Evolutionary conservation across 2,113 vertebrate species (phyloP).

Genomic region (Leucosticte australis): DNA sequence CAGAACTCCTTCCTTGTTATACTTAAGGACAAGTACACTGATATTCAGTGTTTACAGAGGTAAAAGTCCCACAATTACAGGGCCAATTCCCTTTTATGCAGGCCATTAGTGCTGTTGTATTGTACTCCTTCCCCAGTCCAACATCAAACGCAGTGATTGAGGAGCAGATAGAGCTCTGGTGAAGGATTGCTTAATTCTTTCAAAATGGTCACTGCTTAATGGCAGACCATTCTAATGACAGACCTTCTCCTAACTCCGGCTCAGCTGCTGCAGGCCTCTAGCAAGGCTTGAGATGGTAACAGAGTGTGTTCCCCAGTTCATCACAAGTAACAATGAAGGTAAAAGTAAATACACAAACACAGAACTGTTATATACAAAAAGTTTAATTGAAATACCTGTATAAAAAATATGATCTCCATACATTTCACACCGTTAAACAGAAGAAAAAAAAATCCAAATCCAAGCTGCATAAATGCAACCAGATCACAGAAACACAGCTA

Average conservation of each 20-base stretch:
- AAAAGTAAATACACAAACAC: not conserved
- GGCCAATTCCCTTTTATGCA: not conserved
- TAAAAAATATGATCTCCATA: slow-evolving; percentile 97
- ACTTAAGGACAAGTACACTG: not conserved
- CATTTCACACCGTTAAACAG: slow-evolving; percentile 84
- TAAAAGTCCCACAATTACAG: not conserved
- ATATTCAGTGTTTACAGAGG: not conserved
- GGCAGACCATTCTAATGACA: too few species aligned
- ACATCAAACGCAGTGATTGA: not conserved
- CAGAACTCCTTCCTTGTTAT: not conserved
- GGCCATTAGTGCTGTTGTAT: not conserved
- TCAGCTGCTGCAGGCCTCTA: not conserved
- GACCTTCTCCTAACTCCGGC: not conserved
- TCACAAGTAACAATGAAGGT: not conserved
- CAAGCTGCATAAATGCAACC: slow-evolving; percentile 77
- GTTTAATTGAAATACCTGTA: slow-evolving; percentile 98
- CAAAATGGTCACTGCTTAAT: not conserved
- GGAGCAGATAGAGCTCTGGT: not conserved
- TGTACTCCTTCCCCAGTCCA: not conserved
- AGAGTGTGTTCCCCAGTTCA: not conserved
- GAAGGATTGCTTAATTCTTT: not conserved
- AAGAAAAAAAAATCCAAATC: slow-evolving; percentile 74
- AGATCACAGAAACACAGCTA: slow-evolving; percentile 77
- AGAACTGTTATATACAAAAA: slow-evolving; percentile 83
- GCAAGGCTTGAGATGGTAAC: not conserved